phyloP scores from a whole-genome alignment of 1,140 invertebrate genomes.

The Lasioglossum baleicum region DNA sequence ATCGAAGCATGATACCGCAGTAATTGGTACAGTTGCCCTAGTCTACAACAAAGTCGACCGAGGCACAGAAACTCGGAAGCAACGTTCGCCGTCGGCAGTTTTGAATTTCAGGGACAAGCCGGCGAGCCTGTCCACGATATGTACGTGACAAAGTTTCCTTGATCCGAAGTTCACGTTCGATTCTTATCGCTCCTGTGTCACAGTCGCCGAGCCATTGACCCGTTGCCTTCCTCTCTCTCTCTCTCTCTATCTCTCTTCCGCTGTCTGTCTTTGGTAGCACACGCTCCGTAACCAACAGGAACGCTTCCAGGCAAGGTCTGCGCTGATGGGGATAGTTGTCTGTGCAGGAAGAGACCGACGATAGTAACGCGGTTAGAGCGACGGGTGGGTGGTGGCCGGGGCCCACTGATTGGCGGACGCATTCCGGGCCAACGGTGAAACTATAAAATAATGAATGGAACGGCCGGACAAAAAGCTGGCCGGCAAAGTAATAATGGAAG shows the following conservation, averaged over 20 bases:
- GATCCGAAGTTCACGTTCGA: constrained; percentile 43
- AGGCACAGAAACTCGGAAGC: neutral
- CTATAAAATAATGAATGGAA: constrained; percentile 40
- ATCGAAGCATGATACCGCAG: no score
- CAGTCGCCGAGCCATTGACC: constrained; percentile 47
- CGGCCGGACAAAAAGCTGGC: neutral
- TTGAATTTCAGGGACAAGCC: constrained; percentile 39
- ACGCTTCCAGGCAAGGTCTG: neutral
- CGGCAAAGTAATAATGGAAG: neutral
- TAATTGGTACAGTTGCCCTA: no score
- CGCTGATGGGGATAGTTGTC: neutral
- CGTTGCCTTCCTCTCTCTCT: neutral
- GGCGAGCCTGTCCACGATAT: constrained; percentile 2
- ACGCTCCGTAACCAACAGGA: neutral
- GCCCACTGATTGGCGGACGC: neutral
- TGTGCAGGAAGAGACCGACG: constrained; percentile 17
- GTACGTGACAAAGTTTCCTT: constrained; percentile 30
- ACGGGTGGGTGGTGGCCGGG: constrained; percentile 22
- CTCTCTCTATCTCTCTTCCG: no score
- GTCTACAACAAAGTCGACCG: no score
- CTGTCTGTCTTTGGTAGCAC: neutral
- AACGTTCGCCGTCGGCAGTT: neutral
- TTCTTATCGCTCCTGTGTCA: constrained; percentile 46
- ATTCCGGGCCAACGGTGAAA: constrained; percentile 14
- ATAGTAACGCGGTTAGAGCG: constrained; percentile 2